These are phyloP conservation scores for Ceratina japonica DNA, from an alignment of 1,140 invertebrate genomes.

Conservation along the genomic window DNA sequence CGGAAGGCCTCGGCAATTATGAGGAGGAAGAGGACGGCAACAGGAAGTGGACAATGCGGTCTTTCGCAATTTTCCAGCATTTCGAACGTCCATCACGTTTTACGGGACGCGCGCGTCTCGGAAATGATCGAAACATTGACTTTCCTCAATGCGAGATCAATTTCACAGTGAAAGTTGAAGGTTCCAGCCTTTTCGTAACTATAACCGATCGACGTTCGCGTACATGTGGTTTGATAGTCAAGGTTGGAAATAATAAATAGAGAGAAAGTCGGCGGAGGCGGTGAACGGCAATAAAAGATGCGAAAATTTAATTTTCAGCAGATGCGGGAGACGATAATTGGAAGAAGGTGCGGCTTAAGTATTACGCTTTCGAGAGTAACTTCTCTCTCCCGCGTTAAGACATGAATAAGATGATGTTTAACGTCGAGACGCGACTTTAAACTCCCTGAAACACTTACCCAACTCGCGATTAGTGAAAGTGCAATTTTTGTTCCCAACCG, in stretches of 20 bases:
- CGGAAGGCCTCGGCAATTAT: slow-evolving; percentile 22
- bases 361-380: slow-evolving; percentile 43
- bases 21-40: slow-evolving; percentile 35
- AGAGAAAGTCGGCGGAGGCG: slow-evolving; percentile 32
- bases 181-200: not conserved
- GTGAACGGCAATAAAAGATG: slow-evolving; percentile 27
- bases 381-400: not conserved
- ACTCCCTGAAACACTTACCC: not conserved
- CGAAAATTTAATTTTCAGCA: slow-evolving; percentile 26
- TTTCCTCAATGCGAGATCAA: not conserved
- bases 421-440: not conserved
- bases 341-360: slow-evolving; percentile 43
- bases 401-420: not conserved
- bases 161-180: not conserved
- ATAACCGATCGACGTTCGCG: not conserved
- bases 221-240: not conserved
- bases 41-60: slow-evolving; percentile 15
- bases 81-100: slow-evolving; percentile 9
- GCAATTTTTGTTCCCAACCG: not conserved
- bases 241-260: slow-evolving; percentile 5
- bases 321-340: slow-evolving; percentile 9
- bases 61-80: slow-evolving; percentile 27
- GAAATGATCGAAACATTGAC: not conserved
- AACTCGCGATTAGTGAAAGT: slow-evolving; percentile 10
- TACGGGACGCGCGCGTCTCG: not conserved